Conservation (phyloP, 2,888 invertebrate genomes). For the Sceliomorpha sp. region DNA sequence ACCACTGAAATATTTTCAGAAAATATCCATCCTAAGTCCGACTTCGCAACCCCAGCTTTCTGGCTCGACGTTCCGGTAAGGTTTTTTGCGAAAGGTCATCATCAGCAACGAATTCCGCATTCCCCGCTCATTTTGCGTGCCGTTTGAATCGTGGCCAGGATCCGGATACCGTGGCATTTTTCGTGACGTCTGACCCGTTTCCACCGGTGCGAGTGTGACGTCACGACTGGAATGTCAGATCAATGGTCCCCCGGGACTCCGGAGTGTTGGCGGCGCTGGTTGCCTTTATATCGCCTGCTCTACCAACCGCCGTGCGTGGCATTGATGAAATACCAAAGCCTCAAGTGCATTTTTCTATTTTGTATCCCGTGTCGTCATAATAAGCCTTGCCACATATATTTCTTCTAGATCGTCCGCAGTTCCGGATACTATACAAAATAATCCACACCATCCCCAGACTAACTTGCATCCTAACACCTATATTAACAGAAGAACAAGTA, state of each 20-base stretch:
- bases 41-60: too few species aligned
- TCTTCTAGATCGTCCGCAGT: too few species aligned
- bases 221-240: conserved; percentile 70
- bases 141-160: conserved; percentile 62
- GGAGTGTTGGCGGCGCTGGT: conserved; percentile 61
- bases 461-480: too few species aligned
- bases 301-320: conserved; percentile 27
- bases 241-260: conserved; percentile 68
- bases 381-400: too few species aligned
- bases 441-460: too few species aligned
- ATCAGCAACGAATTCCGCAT: conserved; percentile 21
- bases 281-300: conserved; percentile 54
- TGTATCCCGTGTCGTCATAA: not conserved
- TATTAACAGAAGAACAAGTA: too few species aligned
- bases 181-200: conserved; percentile 70
- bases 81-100: conserved; percentile 28
- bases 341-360: conserved; percentile 6
- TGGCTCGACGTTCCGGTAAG: too few species aligned
- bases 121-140: conserved; percentile 11
- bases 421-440: too few species aligned
- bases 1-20: too few species aligned
- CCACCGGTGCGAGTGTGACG: conserved; percentile 64
- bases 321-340: conserved; percentile 22
- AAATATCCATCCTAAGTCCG: too few species aligned
- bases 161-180: conserved; percentile 56